Conservation (phyloP, 2,113 vertebrate genomes). For the Boulengeromyrus knoepffleri region DNA sequence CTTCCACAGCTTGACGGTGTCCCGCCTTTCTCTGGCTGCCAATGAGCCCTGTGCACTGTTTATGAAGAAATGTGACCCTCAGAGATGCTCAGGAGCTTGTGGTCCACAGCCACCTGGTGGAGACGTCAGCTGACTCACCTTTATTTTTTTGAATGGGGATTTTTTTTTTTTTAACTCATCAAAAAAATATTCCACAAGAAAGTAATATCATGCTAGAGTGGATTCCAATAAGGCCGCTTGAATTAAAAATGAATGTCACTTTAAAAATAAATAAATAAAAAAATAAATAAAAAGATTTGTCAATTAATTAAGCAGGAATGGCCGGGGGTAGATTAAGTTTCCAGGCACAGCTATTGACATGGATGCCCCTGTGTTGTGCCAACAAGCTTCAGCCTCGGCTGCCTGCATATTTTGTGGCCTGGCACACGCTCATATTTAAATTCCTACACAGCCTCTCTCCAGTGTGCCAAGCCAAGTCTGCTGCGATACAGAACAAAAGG, state of each 20-base stretch:
- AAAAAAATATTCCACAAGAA: neutral
- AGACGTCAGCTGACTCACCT: neutral
- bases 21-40: neutral
- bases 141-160: neutral
- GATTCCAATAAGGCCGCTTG: neutral
- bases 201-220: neutral
- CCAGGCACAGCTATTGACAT: neutral
- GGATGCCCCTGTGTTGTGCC: neutral
- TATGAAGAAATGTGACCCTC: neutral
- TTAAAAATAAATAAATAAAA: neutral
- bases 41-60: neutral
- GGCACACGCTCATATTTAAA: constrained; percentile 46
- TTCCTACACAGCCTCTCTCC: constrained; percentile 50
- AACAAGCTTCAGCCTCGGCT: neutral
- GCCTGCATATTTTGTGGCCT: neutral
- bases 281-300: neutral
- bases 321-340: neutral
- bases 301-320: constrained; percentile 6
- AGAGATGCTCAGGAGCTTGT: neutral
- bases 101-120: neutral
- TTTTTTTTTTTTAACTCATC: neutral
- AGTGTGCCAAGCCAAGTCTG: neutral
- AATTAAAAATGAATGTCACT: constrained; percentile 3
- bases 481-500: constrained; percentile 58
- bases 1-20: neutral